Base-by-base conservation (phyloP, 2,797 vertebrate species). In the Yasuhikotakia modesta region DNA sequence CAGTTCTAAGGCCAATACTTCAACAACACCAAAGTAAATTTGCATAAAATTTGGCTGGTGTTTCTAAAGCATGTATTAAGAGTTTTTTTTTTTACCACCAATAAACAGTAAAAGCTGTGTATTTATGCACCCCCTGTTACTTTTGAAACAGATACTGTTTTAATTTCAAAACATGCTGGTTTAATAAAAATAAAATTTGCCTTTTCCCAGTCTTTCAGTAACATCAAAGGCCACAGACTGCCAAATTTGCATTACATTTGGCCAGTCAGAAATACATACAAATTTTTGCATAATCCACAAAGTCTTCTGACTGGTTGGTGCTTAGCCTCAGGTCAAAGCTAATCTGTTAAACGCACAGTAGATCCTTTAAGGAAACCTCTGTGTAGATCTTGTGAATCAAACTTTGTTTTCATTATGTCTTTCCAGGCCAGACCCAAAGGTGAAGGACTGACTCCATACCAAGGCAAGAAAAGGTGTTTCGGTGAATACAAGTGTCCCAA, bases 401-500 rank as follows among this genome's bases (percentile, higher is more conserved):
- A 76, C 52, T 52, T 10, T 52, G 24, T 61, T 21, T 73, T 14
- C 48, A 30, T 22, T 67, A 48, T 76, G 67, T 65, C 22, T 68
- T 81, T 85, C n/a, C 83, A 95, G 95, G 94, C 95, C 84, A 93
- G 95, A 76, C 95, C 95, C 79, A 96, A 96, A 90, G 95, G 94
- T 27, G 95, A 96, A 89, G 95, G 95, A 16, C 89, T 95, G 85
- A 95, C 94, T 19, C 94, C 94, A 0, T 95, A 95, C 64, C 83
- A 86, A 80, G 83, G 76, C 32, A 66, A 78, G 67, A 99, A 99
- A 89, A 94, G 98, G 89, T 99, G 97, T 87, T 99, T 99, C 1
- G 98, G 98, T 58, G 98, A 99, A 89, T 99, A 99, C 86, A 99
- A 99, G 84, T 99, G 98, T 72, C 97, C 97, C 57, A 99, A 99